phyloP scores from a whole-genome alignment of 2,888 invertebrate genomes.

The Lathronympha strigana region DNA sequence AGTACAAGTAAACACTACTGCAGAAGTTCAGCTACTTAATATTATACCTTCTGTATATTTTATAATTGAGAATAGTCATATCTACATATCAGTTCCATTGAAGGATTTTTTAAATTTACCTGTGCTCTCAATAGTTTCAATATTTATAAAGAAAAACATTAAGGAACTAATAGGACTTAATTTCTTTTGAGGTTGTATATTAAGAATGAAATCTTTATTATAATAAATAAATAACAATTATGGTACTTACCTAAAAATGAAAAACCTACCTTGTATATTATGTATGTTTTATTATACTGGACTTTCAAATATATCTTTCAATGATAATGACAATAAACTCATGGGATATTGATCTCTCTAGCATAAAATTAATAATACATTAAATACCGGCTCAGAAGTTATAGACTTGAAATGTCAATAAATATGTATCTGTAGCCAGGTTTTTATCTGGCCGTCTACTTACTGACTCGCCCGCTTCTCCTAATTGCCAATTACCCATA shows the following conservation, averaged over 20 bases:
- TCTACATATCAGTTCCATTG: neutral
- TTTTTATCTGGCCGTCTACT: slow-evolving; percentile 24
- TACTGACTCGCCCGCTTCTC: slow-evolving; percentile 22
- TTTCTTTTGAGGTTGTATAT: too few relatives aligned
- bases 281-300: too few relatives aligned
- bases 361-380: neutral
- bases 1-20: slow-evolving; percentile 52
- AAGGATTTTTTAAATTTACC: too few relatives aligned
- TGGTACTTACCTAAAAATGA: too few relatives aligned
- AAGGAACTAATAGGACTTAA: too few relatives aligned
- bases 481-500: slow-evolving; percentile 37
- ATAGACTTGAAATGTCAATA: slow-evolving; percentile 16
- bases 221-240: too few relatives aligned
- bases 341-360: neutral
- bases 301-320: neutral
- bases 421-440: neutral
- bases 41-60: neutral
- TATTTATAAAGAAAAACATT: neutral
- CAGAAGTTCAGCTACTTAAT: slow-evolving; percentile 21
- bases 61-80: neutral
- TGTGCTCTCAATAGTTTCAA: neutral
- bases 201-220: too few relatives aligned
- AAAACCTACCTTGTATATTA: too few relatives aligned
- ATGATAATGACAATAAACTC: neutral
- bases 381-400: slow-evolving; percentile 7